Base-by-base conservation (phyloP, 2,113 vertebrate species). In the Erythrolamprus reginae region DNA sequence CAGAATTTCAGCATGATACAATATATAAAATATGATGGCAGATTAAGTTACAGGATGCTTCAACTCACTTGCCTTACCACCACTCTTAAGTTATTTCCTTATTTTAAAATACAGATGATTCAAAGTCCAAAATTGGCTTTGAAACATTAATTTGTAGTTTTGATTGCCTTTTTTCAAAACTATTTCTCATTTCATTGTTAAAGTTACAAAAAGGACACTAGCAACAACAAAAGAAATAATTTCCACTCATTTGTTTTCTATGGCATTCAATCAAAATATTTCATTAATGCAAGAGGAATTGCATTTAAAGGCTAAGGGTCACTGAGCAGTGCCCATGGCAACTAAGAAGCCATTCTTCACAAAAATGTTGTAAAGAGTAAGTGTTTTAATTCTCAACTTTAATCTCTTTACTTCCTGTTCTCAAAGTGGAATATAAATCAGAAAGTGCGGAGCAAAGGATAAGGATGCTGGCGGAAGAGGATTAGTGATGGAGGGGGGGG, bases 381-480 rank as follows among this genome's bases (percentile, higher is more conserved):
- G 95, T 96, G 96, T 97, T 97, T 96, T 97, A 98, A 98, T 97
- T 97, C 94, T 94, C 93, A 96, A 84, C 94, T 96, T 97, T 97
- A 98, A 98, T 98, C 96, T 94, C 89, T 96, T 96, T 96, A 94
- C 94, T 98, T 98, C 97, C 97, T 97, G 95, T 97, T 97, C 96
- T 96, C 93, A 92, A 96, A 97, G 97, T 97, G 93, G 97, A 98
- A 96, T 97, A 97, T 97, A 97, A 97, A 97, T 98, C 95, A 95
- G 95, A 95, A 95, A 95, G 96, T 94, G 65, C 94, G 93, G 93
- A 45, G 23, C 3, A 93, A 91, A 92, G 91, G 96, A 98, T 97
- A 97, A 82, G 93, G 94, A 89, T 95, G 90, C 95, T 97, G 95
- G 95, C 94, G 94, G 94, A 96, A 96, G 95, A 92, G 93, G 96